These are phyloP conservation scores for Choloepus didactylus DNA, from an alignment of 2,797 vertebrate genomes.

Conservation along the genomic window DNA sequence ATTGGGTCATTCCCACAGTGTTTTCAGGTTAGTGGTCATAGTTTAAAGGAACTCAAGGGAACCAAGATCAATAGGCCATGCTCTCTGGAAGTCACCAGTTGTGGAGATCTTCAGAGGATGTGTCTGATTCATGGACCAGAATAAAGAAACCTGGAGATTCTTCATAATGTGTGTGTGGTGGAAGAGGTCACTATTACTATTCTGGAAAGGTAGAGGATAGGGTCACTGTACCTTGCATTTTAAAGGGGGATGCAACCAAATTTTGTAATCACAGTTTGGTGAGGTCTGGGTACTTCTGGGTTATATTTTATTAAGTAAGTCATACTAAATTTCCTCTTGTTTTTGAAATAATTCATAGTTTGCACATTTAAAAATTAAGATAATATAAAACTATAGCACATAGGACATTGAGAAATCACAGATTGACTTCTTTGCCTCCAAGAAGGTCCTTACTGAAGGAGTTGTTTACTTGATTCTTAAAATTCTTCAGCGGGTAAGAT, in stretches of 20 bases:
- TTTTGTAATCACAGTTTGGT: neutral
- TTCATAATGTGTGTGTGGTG: neutral
- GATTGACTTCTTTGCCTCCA: neutral
- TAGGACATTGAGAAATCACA: neutral
- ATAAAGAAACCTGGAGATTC: neutral
- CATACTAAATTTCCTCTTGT: neutral
- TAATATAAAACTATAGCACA: neutral
- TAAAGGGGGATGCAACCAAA: neutral
- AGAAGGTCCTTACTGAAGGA: neutral
- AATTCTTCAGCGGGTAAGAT: slow-evolving; percentile 15
- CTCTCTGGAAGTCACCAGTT: neutral
- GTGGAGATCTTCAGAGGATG: neutral
- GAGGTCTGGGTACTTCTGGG: neutral
- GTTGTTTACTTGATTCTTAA: neutral
- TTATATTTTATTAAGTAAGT: neutral
- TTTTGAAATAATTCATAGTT: slow-evolving; percentile 29
- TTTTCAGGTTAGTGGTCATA: neutral
- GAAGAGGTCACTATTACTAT: neutral
- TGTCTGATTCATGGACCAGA: slow-evolving; percentile 19
- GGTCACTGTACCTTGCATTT: neutral
- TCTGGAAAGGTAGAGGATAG: neutral
- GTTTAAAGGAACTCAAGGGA: neutral
- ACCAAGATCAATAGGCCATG: neutral
- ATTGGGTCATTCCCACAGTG: neutral
- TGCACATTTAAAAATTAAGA: neutral